Conservation (phyloP, 2,888 invertebrate genomes). For the Torymus texanus region DNA sequence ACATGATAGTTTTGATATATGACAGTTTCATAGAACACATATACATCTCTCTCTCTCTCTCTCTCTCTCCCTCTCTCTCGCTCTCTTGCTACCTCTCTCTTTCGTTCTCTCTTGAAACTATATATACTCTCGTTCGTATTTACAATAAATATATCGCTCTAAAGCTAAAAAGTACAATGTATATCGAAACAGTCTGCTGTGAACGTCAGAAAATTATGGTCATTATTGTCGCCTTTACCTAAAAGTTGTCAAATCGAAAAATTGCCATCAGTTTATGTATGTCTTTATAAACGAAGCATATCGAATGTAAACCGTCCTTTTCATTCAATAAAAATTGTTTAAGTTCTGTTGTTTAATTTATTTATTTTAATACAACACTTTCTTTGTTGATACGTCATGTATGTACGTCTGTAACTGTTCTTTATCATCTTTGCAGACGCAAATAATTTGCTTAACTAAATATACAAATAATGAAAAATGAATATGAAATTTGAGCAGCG, state of each 20-base stretch:
- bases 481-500: constrained; percentile 13
- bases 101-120: constrained; percentile 23
- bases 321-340: constrained; percentile 19
- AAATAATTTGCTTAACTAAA: neutral
- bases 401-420: constrained; percentile 10
- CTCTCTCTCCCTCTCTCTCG: neutral
- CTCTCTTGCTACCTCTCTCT: neutral
- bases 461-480: too few species aligned
- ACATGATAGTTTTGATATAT: neutral
- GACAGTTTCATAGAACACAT: constrained; percentile 17
- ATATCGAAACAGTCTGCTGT: constrained; percentile 44
- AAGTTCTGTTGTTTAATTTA: constrained; percentile 8
- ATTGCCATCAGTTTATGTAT: neutral
- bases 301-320: neutral
- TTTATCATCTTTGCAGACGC: neutral
- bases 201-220: constrained; percentile 49
- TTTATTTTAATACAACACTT: constrained; percentile 32
- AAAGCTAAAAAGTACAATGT: constrained; percentile 45
- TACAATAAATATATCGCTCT: constrained; percentile 50
- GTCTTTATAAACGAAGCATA: neutral
- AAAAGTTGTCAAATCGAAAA: neutral
- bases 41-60: constrained; percentile 4
- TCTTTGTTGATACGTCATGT: neutral
- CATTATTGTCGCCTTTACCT: constrained; percentile 55
- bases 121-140: constrained; percentile 40